Evolutionary conservation across 2,888 invertebrate species (phyloP).

Genomic region (Melieria picta): DNA sequence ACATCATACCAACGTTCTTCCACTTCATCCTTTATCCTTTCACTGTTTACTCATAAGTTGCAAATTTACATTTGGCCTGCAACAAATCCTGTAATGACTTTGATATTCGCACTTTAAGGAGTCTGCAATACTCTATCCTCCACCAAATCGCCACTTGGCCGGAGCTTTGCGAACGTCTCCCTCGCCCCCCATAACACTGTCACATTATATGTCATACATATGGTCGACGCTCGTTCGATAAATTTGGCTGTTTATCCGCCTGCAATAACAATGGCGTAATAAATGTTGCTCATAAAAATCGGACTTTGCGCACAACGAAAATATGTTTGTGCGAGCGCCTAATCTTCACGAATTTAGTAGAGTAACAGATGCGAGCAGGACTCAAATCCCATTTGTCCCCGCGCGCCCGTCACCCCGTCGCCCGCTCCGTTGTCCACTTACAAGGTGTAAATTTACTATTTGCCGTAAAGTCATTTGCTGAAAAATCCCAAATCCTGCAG

Average conservation of each 20-base stretch:
- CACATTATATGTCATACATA: not conserved
- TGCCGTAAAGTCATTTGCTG: slow-evolving; percentile 56
- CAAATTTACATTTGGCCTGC: no score
- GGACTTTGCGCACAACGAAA: slow-evolving; percentile 16
- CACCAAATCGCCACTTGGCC: no score
- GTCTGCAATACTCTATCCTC: no score
- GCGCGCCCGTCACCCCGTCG: no score
- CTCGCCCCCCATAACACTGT: no score
- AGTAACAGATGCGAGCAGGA: slow-evolving; percentile 27
- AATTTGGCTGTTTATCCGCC: slow-evolving; percentile 13
- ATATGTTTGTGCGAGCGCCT: slow-evolving; percentile 22
- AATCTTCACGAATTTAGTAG: slow-evolving; percentile 38
- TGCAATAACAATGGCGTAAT: slow-evolving; percentile 23
- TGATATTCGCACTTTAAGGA: no score
- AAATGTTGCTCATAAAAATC: slow-evolving; percentile 27
- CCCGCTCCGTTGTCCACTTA: slow-evolving; percentile 49
- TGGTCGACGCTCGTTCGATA: slow-evolving; percentile 6
- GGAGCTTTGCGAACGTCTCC: no score
- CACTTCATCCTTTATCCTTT: no score
- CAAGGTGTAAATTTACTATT: slow-evolving; percentile 59
- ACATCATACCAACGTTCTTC: no score
- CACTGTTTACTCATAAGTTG: no score
- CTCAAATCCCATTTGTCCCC: not conserved
- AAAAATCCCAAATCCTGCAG: slow-evolving; percentile 32
- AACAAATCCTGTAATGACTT: no score